These are phyloP conservation scores for Reticulitermes speratus DNA, from an alignment of 1,140 invertebrate genomes.

Conservation along the genomic window DNA sequence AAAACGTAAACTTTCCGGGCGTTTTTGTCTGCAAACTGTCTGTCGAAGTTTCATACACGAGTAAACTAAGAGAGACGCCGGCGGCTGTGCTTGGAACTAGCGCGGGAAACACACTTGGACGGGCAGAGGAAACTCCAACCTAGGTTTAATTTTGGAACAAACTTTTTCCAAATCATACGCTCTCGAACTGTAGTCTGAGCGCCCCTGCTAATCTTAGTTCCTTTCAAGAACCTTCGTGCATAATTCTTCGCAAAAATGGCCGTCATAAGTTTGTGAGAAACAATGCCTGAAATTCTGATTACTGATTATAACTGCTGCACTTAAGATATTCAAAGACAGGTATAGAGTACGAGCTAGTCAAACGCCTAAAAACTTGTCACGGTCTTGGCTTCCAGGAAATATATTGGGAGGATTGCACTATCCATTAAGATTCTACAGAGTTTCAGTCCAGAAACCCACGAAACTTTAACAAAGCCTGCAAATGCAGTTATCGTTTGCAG, in stretches of 20 bases:
- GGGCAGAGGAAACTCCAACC: not conserved
- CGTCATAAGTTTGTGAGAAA: not conserved
- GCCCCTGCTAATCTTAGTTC: not conserved
- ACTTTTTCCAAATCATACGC: not conserved
- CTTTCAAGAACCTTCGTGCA: not conserved
- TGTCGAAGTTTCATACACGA: not conserved
- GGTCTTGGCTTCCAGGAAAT: too few relatives aligned
- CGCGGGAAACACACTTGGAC: not conserved
- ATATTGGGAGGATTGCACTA: too few relatives aligned
- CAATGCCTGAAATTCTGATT: too few relatives aligned
- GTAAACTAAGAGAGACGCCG: not conserved
- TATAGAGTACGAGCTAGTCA: too few relatives aligned
- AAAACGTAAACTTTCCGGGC: slow-evolving; percentile 4
- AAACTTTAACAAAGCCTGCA: too few relatives aligned
- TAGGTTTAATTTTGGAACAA: slow-evolving; percentile 19
- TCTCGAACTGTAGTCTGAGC: not conserved
- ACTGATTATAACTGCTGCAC: too few relatives aligned
- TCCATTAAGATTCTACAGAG: too few relatives aligned
- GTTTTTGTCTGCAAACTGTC: slow-evolving; percentile 10
- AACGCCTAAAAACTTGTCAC: too few relatives aligned
- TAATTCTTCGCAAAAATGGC: not conserved
- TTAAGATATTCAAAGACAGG: too few relatives aligned
- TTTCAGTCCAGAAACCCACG: too few relatives aligned
- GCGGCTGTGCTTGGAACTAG: slow-evolving; percentile 2
- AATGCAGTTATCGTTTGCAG: too few relatives aligned